Conservation (phyloP, 1,140 invertebrate species). For the Phymastichus coffea region DNA sequence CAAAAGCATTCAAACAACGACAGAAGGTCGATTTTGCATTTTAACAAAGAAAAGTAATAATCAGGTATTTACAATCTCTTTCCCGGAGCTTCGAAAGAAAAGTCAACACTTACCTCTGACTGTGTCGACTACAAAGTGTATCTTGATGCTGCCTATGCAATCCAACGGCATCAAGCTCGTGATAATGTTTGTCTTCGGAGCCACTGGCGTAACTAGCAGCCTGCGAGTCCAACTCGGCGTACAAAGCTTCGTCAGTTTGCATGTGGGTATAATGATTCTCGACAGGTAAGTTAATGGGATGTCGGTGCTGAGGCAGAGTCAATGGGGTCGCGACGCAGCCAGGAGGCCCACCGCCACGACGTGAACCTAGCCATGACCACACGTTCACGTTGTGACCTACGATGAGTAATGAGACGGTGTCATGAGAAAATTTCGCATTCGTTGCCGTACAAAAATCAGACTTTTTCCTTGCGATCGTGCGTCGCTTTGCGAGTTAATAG, state of each 20-base stretch:
- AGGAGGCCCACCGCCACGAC: conserved; percentile 54
- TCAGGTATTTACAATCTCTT: too few species aligned
- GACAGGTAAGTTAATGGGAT: conserved; percentile 55
- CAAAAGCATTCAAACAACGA: too few species aligned
- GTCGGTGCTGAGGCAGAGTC: conserved; percentile 51
- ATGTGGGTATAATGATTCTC: conserved; percentile 73
- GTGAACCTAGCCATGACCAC: conserved; percentile 66
- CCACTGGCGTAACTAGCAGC: conserved; percentile 54
- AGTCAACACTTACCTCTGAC: conserved; percentile 49
- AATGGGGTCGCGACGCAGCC: conserved; percentile 50
- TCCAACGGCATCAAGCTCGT: conserved; percentile 53
- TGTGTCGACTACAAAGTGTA: conserved; percentile 49
- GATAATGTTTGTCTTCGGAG: conserved; percentile 53
- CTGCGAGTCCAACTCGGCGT: conserved; percentile 66
- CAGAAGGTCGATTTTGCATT: too few species aligned
- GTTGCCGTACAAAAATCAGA: too few species aligned
- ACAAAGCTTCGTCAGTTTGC: conserved; percentile 68
- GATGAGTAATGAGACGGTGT: not conserved
- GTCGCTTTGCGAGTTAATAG: too few species aligned
- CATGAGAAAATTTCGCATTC: too few species aligned
- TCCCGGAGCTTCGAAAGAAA: too few species aligned
- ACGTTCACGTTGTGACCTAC: conserved; percentile 60
- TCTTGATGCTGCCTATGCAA: conserved; percentile 47
- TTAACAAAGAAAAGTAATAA: too few species aligned
- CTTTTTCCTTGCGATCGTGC: too few species aligned